Conservation (phyloP, 2,888 invertebrate species). For the Anagyrus pseudococci region DNA sequence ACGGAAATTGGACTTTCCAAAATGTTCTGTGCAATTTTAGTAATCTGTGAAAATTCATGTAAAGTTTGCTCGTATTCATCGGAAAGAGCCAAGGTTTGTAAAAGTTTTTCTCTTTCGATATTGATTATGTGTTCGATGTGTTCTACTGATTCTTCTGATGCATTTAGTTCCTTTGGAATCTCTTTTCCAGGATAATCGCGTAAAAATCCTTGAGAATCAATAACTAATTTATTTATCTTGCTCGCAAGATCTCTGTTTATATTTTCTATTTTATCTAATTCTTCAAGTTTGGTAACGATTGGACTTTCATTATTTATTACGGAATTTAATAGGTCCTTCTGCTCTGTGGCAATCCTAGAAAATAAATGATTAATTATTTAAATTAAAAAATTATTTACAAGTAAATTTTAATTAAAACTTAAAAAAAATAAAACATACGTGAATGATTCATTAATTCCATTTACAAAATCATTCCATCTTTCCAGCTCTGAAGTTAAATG, state of each 20-base stretch:
- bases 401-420: constrained; percentile 3
- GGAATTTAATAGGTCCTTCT: constrained; percentile 63
- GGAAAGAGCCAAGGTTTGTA: constrained; percentile 77
- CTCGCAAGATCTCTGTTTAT: constrained; percentile 70
- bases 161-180: constrained; percentile 73
- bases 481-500: constrained; percentile 67
- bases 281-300: constrained; percentile 72
- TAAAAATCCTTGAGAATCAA: constrained; percentile 69
- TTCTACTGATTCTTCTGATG: constrained; percentile 72
- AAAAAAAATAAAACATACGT: constrained; percentile 62
- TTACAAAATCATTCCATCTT: constrained; percentile 76
- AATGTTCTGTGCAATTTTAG: constrained; percentile 81
- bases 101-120: constrained; percentile 76
- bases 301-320: constrained; percentile 71
- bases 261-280: constrained; percentile 74
- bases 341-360: constrained; percentile 52
- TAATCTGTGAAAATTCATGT: constrained; percentile 85
- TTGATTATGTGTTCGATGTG: constrained; percentile 74
- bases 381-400: not conserved
- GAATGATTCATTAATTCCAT: constrained; percentile 69
- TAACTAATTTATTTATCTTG: constrained; percentile 69
- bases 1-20: constrained; percentile 80
- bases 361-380: constrained; percentile 1
- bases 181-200: constrained; percentile 75
- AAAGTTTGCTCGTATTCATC: constrained; percentile 90